These are phyloP conservation scores for Dolomedes plantarius DNA, from an alignment of 2,888 invertebrate species.

Conservation along the genomic window DNA sequence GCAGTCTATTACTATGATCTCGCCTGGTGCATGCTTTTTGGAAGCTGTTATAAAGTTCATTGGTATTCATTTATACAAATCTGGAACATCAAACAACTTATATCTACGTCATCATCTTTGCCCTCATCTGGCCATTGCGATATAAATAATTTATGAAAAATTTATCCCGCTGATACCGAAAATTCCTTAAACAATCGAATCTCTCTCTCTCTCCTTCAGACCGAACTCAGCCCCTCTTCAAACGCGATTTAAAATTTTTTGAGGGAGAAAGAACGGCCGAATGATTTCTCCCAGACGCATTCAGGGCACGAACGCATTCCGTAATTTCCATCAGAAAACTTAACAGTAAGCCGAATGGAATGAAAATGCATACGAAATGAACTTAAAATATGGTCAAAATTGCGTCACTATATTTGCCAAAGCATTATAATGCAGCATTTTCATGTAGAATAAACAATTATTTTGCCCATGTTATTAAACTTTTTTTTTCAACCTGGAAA, in stretches of 20 bases:
- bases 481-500: too few species aligned
- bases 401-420: not conserved
- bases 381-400: not conserved
- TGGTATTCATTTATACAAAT: slow-evolving; percentile 3
- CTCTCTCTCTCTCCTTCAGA: too few species aligned
- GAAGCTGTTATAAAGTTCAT: too few species aligned
- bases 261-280: not conserved
- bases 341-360: not conserved
- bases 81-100: not conserved
- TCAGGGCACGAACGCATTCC: not conserved
- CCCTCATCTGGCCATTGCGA: not conserved
- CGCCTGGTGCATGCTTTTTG: too few species aligned
- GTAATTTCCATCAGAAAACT: not conserved
- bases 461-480: too few species aligned
- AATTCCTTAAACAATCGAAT: not conserved
- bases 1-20: too few species aligned
- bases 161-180: not conserved
- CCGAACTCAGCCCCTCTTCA: not conserved
- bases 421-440: not conserved
- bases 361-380: not conserved
- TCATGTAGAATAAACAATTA: not conserved
- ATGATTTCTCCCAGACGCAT: not conserved
- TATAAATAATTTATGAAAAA: slow-evolving; percentile 1
- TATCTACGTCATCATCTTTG: not conserved
- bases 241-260: not conserved